Base-by-base conservation (phyloP, 2,113 vertebrate genomes). In the Tauraco erythrolophus region DNA sequence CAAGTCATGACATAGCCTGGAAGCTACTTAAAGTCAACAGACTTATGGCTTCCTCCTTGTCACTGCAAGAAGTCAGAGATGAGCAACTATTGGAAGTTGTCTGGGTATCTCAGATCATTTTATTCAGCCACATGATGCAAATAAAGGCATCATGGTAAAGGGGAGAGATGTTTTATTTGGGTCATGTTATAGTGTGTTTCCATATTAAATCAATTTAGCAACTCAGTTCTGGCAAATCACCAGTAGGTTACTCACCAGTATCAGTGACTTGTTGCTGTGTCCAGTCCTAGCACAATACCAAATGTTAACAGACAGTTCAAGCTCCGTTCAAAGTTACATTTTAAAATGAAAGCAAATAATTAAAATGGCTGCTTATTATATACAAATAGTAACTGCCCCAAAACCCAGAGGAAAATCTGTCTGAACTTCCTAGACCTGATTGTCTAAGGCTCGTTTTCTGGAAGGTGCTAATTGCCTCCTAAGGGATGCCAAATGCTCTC, bases 401-500 rank as follows among this genome's bases (percentile, higher is more conserved):
- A 93, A 84, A 74, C 75, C 54, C 75, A 78, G 56, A 71, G 72
- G 72, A 97, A 95, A 95, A 92, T 61, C 72, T 94, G 65, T 89
- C 86, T 91, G 69, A 92, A 88, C 68, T 86, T 92, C 24, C 72
- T 86, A 88, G 61, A 92, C 48, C 15, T 60, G 35, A 72, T 75
- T 85, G 84, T 97, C 89, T 88, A 78, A 92, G 64, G 76, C 62
- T 68, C 2, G 8, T 84, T 91, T 95, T 94, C 88, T 91, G 48
- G 58, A 95, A 94, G 86, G 86, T 91, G 95, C 83, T 96, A 95
- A 96, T 95, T 97, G 92, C 88, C 65, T 96, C 92, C 95, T 94
- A 75, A 87, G 96, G 92, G 91, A 95, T 87, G 65, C 65, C 83
- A 94, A 92, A 93, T 91, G 86, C 69, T 91, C 53, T 95, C 83